A percentile compares a stretch with the other conserved stretches of the same genome.
Evolutionary conservation across 30 jellyfish, hydroid and myxozoan genomes (phyloP).

Genomic region (Turritopsis dohrnii): DNA sequence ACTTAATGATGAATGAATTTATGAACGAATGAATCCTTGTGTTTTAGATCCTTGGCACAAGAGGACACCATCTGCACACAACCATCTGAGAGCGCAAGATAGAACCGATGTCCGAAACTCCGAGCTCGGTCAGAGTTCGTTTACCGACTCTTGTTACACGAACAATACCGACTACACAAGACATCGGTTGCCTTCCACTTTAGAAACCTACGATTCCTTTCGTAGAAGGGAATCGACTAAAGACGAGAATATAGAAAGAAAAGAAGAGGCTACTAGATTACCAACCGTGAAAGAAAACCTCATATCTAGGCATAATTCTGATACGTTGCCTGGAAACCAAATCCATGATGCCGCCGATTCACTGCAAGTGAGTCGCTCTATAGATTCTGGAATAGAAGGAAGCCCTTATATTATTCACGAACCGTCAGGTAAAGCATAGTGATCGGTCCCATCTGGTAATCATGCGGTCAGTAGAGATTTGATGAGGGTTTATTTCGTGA

Average conservation of each 20-base stretch:
- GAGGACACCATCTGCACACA: background rate
- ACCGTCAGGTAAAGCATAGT: background rate
- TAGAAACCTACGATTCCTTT: constrained; percentile 19
- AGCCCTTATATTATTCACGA: background rate
- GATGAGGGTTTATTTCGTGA: too few relatives aligned
- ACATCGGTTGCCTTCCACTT: constrained; percentile 7
- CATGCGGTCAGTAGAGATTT: background rate
- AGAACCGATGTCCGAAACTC: background rate
- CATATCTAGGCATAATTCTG: background rate
- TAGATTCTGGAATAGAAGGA: constrained; percentile 14
- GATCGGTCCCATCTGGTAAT: too few relatives aligned
- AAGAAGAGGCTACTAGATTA: background rate
- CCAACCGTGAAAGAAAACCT: background rate
- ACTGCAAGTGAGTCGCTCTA: background rate
- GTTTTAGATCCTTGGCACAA: constrained; percentile 23
- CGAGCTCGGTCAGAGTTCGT: background rate
- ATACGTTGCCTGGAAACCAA: background rate
- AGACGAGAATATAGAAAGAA: background rate
- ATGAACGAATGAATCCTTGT: background rate
- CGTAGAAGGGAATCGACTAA: constrained; percentile 11
- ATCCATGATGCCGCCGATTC: background rate
- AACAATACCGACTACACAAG: background rate
- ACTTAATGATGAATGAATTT: too few relatives aligned
- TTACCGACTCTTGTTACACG: constrained; percentile 2
- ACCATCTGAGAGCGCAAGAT: background rate